Base-by-base conservation (phyloP, 2,797 vertebrate species). In the Lophius americanus region DNA sequence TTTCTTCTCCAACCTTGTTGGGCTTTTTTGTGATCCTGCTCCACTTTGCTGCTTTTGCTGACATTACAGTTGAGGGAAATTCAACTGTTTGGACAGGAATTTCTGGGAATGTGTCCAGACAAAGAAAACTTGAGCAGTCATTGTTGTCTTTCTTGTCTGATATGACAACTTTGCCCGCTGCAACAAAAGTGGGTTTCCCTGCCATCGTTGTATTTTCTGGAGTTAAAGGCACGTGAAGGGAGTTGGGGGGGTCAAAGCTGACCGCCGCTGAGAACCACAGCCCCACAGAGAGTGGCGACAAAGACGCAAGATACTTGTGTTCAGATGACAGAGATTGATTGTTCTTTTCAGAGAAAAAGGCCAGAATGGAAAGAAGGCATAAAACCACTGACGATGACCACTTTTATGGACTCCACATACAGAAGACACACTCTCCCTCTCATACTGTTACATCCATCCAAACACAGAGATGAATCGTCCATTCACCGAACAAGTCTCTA, bases 211-310 rank as follows among this genome's bases (percentile, higher is more conserved):
- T 77, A 86, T 92, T 92, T 92, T 92, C 63, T 70, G 53, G 71
- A 78, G 77, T 86, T 88, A 93, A 92, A 92, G 92, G 76, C 13
- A 88, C 87, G 83, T 93, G 86, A 93, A 92, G 78, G 59, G 76
- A 84, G 69, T 68, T 64, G 60, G 73, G 60, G 81, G 86, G 88
- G 87, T 90, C 85, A 82, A 87, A 83, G 83, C 83, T 77, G 70
- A 79, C 73, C 41, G 57, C 51, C 57, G 77, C 75, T 65, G 83
- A 72, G 81, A 81, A 76, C 71, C 58, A 43, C 61, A 56, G 78
- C 61, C 71, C 54, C 76, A 38, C 72, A 78, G 81, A 87, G 78
- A 69, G 69, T 68, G 63, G 52, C 75, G 80, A 89, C 87, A 90
- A 91, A 89, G 76, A 81, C 81, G 78, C 42, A 6, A 75, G 54